phyloP scores from a whole-genome alignment of 1,140 invertebrate species.

The Panagrolaimus sp. region DNA sequence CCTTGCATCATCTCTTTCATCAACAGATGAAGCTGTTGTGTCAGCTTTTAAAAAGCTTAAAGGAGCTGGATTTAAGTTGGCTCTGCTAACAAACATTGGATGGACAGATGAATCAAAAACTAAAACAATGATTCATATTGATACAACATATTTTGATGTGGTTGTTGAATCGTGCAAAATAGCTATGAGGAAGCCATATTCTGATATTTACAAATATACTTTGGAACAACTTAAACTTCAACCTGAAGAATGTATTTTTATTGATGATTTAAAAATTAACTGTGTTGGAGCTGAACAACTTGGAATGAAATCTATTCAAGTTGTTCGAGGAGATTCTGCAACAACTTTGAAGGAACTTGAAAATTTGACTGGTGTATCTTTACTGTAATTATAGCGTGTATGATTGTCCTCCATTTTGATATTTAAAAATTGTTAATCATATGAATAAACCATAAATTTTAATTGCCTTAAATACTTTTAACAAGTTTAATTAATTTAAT shows the following conservation, averaged over 20 bases:
- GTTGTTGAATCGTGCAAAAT: conserved; percentile 19
- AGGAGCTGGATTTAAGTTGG: background rate
- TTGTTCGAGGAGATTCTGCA: background rate
- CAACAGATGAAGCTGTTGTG: background rate
- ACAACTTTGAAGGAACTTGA: conserved; percentile 10
- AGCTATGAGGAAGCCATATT: background rate
- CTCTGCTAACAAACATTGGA: background rate
- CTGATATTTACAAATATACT: conserved; percentile 2
- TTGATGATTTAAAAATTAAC: conserved; percentile 14
- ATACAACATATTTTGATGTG: conserved; percentile 11
- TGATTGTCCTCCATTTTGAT: background rate
- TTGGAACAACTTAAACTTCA: background rate
- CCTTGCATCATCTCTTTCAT: background rate
- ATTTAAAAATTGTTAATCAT: too few species aligned
- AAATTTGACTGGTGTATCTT: background rate
- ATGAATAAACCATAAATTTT: too few species aligned
- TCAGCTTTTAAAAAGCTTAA: background rate
- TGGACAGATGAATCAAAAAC: background rate
- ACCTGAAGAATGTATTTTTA: conserved; percentile 14
- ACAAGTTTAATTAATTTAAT: too few species aligned
- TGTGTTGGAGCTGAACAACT: conserved; percentile 10
- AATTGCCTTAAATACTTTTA: too few species aligned
- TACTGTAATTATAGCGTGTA: background rate
- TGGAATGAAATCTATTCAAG: conserved; percentile 13
- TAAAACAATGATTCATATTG: background rate